Evolutionary conservation across 2,113 vertebrate species (phyloP), one percentile per base, ranked within the genome.

Genomic region (Xiphorhynchus elegans): DNA sequence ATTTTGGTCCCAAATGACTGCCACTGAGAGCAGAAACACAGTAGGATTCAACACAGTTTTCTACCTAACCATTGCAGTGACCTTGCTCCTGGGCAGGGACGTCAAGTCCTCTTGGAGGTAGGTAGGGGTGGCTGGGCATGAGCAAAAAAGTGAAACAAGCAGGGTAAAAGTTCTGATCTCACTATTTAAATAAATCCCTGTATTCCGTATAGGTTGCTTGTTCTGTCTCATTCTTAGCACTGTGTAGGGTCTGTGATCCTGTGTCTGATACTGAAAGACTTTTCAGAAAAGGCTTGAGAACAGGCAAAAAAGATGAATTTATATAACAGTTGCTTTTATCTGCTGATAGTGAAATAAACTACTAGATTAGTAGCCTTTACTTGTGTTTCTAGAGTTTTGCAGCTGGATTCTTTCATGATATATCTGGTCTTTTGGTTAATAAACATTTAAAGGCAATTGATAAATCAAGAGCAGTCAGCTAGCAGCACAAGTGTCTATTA

Each of bases 41-140:
- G 14, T 7, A 70, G 37, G 33, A 75, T n/a, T 5, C 7, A 70
- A 26, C 6, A 37, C 3, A 35, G 11, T 2, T 18, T 79, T 66
- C 50, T 77, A 8, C 7, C 10, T 14, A 18, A 33, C 31, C 29
- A 33, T 16, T 33, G 17, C 53, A 55, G 53, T 55, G 29, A 33
- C 31, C 14, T 60, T 50, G 25, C 35, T 66, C 6, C 25, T n/a
- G 6, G 25, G 10, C 33, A 59, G 2, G 3, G 3, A 66, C 66
- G 4, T 49, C 49, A 47, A 68, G 42, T 44, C 17, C 10, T 47
- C 8, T 55, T 49, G 16, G 49, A 56, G 1, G 1, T 2, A 50
- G 13, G 1, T 2, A 50, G 13, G 9, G 3, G 8, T 50, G 11
- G 7, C 37, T 50, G 23, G 19, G 10, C 4, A 21, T 35, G 9